A percentile compares a stretch with the other conserved stretches of the same genome.
Conservation (phyloP, 2,888 invertebrate species). For the Pyrochroa serraticornis region DNA sequence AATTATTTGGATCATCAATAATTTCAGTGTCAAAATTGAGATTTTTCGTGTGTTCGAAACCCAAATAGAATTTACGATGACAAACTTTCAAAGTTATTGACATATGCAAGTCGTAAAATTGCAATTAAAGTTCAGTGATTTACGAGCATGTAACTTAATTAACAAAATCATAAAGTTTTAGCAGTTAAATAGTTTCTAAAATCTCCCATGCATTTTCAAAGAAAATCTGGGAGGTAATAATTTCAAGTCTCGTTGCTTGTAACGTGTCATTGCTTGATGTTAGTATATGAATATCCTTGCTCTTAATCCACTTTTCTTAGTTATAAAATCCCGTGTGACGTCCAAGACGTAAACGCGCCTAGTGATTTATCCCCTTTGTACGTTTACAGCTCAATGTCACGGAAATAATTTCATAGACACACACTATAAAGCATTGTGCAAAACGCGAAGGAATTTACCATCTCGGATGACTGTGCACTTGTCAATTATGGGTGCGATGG, state of each 20-base stretch:
- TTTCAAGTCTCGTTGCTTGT: too few species aligned
- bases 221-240: too few species aligned
- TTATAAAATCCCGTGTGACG: slow-evolving; percentile 18
- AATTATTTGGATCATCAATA: too few species aligned
- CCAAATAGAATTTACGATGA: background rate
- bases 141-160: too few species aligned
- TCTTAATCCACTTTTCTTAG: slow-evolving; percentile 24
- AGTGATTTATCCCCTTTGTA: slow-evolving; percentile 15
- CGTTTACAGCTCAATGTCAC: slow-evolving; percentile 25
- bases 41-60: slow-evolving; percentile 1
- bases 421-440: slow-evolving; percentile 13
- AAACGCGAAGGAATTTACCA: slow-evolving; percentile 22
- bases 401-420: slow-evolving; percentile 22
- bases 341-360: slow-evolving; percentile 13
- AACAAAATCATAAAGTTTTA: too few species aligned
- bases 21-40: too few species aligned
- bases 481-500: slow-evolving; percentile 1
- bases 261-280: too few species aligned
- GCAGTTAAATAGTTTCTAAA: too few species aligned
- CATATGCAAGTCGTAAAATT: too few species aligned
- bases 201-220: too few species aligned
- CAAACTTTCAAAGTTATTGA: too few species aligned
- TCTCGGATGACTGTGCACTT: slow-evolving; percentile 11
- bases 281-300: background rate
- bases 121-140: too few species aligned